phyloP scores from a whole-genome alignment of 1,140 invertebrate genomes.

The Chelonus insularis region DNA sequence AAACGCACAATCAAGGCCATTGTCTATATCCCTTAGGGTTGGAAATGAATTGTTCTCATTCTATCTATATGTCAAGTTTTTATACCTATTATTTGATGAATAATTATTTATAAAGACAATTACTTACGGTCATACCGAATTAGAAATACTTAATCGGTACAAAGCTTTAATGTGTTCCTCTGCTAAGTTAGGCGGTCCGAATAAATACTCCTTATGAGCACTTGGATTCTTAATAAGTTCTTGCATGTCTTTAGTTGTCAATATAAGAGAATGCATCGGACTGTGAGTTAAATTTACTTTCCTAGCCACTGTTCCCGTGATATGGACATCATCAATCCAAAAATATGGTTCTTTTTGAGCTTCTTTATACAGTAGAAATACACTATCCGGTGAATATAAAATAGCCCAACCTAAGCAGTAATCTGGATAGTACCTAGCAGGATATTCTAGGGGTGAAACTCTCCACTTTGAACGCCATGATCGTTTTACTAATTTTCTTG shows the following conservation, averaged over 20 bases:
- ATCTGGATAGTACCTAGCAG: constrained; percentile 66
- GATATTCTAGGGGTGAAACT: constrained; percentile 71
- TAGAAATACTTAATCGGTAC: constrained; percentile 47
- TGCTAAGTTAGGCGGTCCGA: constrained; percentile 63
- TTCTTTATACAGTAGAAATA: constrained; percentile 66
- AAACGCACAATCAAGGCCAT: no score
- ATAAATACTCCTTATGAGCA: constrained; percentile 57
- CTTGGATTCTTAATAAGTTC: constrained; percentile 41
- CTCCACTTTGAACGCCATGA: constrained; percentile 77
- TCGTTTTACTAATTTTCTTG: constrained; percentile 61
- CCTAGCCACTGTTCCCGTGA: constrained; percentile 73
- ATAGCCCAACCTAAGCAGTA: constrained; percentile 79
- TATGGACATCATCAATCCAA: constrained; percentile 85
- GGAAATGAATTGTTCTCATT: no score
- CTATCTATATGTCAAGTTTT: no score
- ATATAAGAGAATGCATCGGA: constrained; percentile 56
- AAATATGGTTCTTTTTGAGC: constrained; percentile 71
- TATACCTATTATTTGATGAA: no score
- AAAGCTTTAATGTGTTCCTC: constrained; percentile 57
- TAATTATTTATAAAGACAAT: no score
- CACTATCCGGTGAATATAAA: constrained; percentile 73
- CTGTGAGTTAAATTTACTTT: constrained; percentile 65
- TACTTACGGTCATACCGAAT: constrained; percentile 12
- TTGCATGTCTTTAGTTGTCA: constrained; percentile 52
- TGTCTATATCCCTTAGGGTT: no score